phyloP scores from a whole-genome alignment of 2,113 vertebrate genomes.

The Urocitellus parryii region DNA sequence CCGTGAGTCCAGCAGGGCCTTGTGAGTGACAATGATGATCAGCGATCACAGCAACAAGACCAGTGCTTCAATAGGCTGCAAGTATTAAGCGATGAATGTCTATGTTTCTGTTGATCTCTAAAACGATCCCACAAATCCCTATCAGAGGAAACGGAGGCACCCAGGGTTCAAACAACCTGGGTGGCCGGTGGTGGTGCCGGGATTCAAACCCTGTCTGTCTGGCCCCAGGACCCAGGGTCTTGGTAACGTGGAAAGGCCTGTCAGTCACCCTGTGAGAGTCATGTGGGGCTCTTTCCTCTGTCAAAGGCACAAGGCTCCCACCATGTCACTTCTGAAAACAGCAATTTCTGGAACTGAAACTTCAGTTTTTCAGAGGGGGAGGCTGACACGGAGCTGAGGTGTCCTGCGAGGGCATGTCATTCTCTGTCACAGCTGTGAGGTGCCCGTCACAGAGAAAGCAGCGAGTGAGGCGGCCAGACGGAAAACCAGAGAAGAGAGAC shows the following conservation, averaged over 20 bases:
- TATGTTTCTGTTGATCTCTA: not conserved
- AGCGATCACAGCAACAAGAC: not conserved
- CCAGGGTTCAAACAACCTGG: not conserved
- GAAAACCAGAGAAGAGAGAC: slow-evolving; percentile 58
- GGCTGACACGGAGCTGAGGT: slow-evolving; percentile 53
- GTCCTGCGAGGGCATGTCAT: not conserved
- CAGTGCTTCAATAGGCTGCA: not conserved
- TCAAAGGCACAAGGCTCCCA: slow-evolving; percentile 37
- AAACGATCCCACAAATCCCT: not conserved
- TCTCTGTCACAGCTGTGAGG: slow-evolving; percentile 11
- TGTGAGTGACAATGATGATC: not conserved
- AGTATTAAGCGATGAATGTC: not conserved
- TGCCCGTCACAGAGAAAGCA: not conserved
- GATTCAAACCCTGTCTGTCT: not conserved
- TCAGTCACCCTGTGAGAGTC: not conserved
- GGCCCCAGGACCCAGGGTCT: not conserved
- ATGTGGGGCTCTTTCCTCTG: slow-evolving; percentile 56
- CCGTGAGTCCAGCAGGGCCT: not conserved
- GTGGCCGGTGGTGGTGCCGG: not conserved
- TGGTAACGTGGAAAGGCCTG: not conserved
- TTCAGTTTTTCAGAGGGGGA: slow-evolving; percentile 71
- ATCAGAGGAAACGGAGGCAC: not conserved
- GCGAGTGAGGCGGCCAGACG: slow-evolving; percentile 46
- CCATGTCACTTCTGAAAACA: slow-evolving; percentile 74
- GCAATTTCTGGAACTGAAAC: slow-evolving; percentile 76